phyloP scores from a whole-genome alignment of 2,888 invertebrate genomes.

The Drosophila maculinotata region DNA sequence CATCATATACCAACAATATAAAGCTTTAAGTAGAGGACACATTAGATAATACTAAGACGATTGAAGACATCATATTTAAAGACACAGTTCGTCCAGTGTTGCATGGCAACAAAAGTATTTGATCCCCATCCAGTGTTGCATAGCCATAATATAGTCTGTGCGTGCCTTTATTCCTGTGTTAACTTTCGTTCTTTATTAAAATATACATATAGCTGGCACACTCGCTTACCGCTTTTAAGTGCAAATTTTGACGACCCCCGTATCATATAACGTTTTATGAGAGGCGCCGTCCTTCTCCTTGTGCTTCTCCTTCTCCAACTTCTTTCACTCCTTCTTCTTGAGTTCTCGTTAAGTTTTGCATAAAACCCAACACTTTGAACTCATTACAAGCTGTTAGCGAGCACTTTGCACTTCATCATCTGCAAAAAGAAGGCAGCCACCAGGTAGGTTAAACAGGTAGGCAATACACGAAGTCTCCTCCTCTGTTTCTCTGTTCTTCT shows the following conservation, averaged over 20 bases:
- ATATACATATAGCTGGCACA: not conserved
- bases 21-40: too few relatives aligned
- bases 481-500: not conserved
- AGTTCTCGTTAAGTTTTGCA: constrained; percentile 38
- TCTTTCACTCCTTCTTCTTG: not conserved
- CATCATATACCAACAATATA: too few relatives aligned
- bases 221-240: not conserved
- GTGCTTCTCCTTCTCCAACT: not conserved
- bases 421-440: constrained; percentile 20
- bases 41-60: too few relatives aligned
- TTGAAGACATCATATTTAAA: too few relatives aligned
- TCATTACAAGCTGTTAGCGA: constrained; percentile 79
- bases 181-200: not conserved
- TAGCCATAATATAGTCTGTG: not conserved
- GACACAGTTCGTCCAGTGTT: not conserved
- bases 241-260: not conserved
- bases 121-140: too few relatives aligned
- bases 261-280: too few relatives aligned
- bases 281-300: not conserved
- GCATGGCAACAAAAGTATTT: not conserved
- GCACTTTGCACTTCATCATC: constrained; percentile 78
- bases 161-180: not conserved
- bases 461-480: constrained; percentile 4
- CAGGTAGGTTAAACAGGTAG: constrained; percentile 25
- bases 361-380: constrained; percentile 59